phyloP scores from a whole-genome alignment of 1,140 invertebrate species.

The Brachionus plicatilis region DNA sequence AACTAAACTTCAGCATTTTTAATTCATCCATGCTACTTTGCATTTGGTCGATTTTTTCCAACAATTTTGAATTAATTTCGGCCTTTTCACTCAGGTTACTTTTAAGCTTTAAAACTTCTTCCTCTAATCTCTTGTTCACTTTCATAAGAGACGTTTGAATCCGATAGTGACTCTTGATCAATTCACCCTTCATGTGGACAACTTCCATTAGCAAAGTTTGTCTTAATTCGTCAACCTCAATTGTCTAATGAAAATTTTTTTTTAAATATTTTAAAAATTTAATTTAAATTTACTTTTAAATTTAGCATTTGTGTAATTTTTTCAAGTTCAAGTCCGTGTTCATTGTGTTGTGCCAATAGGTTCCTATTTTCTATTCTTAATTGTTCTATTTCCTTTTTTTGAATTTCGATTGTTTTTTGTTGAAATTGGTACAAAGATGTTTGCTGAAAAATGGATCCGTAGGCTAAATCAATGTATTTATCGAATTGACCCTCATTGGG shows the following conservation, averaged over 20 bases:
- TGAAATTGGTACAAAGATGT: constrained; percentile 5
- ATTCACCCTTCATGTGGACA: constrained; percentile 25
- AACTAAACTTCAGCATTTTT: neutral
- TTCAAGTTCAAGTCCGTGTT: neutral
- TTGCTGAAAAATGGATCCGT: neutral
- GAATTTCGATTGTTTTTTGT: constrained; percentile 15
- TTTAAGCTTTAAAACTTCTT: constrained; percentile 19
- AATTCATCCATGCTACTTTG: neutral
- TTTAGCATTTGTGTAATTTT: neutral
- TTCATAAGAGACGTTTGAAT: constrained; percentile 32
- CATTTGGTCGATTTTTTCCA: neutral
- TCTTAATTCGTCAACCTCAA: constrained; percentile 12
- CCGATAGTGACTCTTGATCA: neutral
- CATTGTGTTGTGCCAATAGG: neutral
- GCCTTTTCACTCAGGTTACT: neutral
- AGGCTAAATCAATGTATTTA: neutral
- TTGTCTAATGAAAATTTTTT: too few species aligned
- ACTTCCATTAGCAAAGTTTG: constrained; percentile 38
- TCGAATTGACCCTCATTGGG: neutral
- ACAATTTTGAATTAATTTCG: neutral
- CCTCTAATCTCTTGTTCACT: neutral
- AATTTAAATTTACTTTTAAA: neutral
- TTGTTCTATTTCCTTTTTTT: neutral
- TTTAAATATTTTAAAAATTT: neutral
- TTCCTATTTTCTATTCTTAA: neutral